phyloP scores from a whole-genome alignment of 2,888 invertebrate genomes.

The Plusia festucae region DNA sequence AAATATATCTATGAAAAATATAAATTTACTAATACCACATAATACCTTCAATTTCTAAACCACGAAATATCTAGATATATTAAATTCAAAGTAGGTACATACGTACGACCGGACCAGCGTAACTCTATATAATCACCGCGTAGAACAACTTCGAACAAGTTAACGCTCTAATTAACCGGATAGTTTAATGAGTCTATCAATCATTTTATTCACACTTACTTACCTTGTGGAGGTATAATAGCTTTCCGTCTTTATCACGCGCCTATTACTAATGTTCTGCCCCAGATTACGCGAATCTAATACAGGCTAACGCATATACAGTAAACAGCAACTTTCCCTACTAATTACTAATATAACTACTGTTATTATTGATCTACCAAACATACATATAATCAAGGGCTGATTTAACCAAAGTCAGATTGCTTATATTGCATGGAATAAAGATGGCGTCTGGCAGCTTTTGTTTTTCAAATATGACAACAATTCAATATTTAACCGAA shows the following conservation, averaged over 20 bases:
- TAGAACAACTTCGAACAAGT: conserved; percentile 7
- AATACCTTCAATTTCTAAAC: no score
- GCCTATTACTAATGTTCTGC: conserved; percentile 66
- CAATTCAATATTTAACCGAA: no score
- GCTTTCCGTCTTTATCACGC: conserved; percentile 71
- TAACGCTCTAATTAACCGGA: conserved; percentile 32
- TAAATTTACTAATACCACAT: no score
- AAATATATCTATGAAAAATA: background rate
- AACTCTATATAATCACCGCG: background rate
- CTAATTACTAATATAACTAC: background rate
- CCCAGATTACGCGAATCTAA: conserved; percentile 29
- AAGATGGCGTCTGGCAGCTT: no score
- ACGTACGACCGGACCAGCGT: background rate
- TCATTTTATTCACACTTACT: conserved; percentile 90
- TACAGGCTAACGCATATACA: conserved; percentile 3
- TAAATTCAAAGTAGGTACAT: background rate
- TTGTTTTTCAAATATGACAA: no score
- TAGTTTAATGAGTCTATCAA: conserved; percentile 76
- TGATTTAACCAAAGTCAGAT: no score
- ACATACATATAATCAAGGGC: background rate
- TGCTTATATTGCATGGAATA: no score
- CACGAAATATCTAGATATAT: no score
- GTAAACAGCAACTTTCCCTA: conserved; percentile 6
- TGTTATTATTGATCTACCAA: background rate
- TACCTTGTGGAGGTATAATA: conserved; percentile 84